phyloP scores from a whole-genome alignment of 1,140 invertebrate species.

The Musca domestica region DNA sequence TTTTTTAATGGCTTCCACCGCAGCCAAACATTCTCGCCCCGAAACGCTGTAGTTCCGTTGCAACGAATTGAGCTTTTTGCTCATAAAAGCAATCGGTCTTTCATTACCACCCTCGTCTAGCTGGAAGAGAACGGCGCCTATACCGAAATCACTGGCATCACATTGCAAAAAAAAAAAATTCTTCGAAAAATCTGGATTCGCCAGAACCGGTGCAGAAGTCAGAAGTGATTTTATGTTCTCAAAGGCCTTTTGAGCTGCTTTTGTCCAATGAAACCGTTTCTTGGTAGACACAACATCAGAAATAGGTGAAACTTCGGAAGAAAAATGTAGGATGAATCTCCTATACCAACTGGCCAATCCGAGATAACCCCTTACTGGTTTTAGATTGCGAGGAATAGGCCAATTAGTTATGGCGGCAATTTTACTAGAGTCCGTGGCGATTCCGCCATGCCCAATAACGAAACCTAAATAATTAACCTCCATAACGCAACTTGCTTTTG shows the following conservation, averaged over 20 bases:
- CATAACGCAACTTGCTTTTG: constrained; percentile 22
- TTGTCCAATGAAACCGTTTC: neutral
- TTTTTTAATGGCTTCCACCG: too few relatives aligned
- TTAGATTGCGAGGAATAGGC: constrained; percentile 14
- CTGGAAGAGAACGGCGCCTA: constrained; percentile 31
- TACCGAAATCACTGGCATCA: constrained; percentile 30
- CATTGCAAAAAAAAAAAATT: constrained; percentile 31
- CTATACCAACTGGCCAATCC: constrained; percentile 32
- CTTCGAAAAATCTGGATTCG: constrained; percentile 27
- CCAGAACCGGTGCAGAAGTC: constrained; percentile 26
- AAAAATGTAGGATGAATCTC: too few relatives aligned
- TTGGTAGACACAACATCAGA: too few relatives aligned
- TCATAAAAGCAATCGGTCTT: constrained; percentile 7
- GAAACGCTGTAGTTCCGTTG: constrained; percentile 25
- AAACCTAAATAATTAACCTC: constrained; percentile 25
- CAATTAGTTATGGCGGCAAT: constrained; percentile 15
- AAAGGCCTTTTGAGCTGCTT: neutral
- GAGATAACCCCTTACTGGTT: constrained; percentile 27
- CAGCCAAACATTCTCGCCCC: constrained; percentile 19
- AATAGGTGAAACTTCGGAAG: too few relatives aligned
- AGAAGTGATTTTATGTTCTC: constrained; percentile 6
- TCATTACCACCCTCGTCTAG: constrained; percentile 24
- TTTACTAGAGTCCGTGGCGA: constrained; percentile 24
- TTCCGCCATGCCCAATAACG: constrained; percentile 23
- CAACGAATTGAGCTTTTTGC: constrained; percentile 25